Conservation (phyloP, 2,797 vertebrate genomes). For the Alectoris magna region DNA sequence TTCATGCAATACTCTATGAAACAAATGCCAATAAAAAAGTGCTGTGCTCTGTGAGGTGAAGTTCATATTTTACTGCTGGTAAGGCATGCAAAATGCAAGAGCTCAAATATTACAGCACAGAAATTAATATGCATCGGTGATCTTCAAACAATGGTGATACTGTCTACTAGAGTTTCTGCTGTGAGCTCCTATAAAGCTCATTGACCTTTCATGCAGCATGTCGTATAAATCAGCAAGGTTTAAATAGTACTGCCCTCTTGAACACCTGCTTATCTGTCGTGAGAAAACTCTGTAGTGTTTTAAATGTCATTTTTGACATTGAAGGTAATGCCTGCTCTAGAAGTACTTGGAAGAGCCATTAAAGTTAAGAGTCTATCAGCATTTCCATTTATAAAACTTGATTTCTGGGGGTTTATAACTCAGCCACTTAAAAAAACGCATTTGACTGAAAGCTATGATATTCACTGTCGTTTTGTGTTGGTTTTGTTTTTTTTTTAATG, state of each 20-base stretch:
- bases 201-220: slow-evolving; percentile 40
- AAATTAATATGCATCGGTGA: slow-evolving; percentile 34
- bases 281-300: slow-evolving; percentile 76
- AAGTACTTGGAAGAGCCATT: slow-evolving; percentile 75
- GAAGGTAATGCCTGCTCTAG: slow-evolving; percentile 71
- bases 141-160: slow-evolving; percentile 47
- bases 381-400: slow-evolving; percentile 76
- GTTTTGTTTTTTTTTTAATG: neutral
- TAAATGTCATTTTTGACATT: slow-evolving; percentile 68
- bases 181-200: slow-evolving; percentile 61
- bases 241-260: slow-evolving; percentile 70
- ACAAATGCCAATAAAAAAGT: slow-evolving; percentile 46
- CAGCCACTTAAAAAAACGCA: slow-evolving; percentile 51
- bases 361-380: slow-evolving; percentile 79
- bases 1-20: slow-evolving; percentile 10
- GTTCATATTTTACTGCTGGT: slow-evolving; percentile 35
- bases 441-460: slow-evolving; percentile 36
- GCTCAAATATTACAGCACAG: neutral
- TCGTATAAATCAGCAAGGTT: slow-evolving; percentile 67
- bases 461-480: neutral
- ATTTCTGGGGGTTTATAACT: slow-evolving; percentile 74
- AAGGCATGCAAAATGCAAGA: slow-evolving; percentile 42
- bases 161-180: slow-evolving; percentile 53
- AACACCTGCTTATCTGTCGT: slow-evolving; percentile 77
- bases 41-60: neutral